Evolutionary conservation across 2,888 invertebrate species (phyloP).

Genomic region (Melipona beecheii): DNA sequence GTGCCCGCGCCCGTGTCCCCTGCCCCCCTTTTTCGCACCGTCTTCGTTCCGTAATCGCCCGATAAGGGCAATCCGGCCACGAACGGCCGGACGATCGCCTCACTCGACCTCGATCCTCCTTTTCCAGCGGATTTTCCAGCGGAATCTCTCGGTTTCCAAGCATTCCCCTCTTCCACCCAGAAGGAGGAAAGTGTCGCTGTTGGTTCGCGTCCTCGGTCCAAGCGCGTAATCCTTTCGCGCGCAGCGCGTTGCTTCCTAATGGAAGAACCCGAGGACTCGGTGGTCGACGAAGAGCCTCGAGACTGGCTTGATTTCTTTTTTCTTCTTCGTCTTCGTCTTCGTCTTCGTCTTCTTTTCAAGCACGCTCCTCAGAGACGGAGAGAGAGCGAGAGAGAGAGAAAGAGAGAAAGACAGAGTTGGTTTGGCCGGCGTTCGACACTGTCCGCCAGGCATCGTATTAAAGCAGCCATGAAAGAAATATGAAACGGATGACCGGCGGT

Average conservation of each 20-base stretch:
- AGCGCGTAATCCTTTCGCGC: background rate
- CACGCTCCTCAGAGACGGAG: background rate
- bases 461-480: constrained; percentile 59
- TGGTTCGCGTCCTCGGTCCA: background rate
- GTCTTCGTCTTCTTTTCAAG: background rate
- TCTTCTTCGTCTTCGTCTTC: background rate
- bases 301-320: background rate
- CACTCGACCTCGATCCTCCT: constrained; percentile 52
- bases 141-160: constrained; percentile 9
- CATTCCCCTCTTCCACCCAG: background rate
- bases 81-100: constrained; percentile 44
- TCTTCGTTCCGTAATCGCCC: constrained; percentile 72
- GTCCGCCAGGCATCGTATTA: constrained; percentile 15
- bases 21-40: background rate
- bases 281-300: background rate
- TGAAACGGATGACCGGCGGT: constrained; percentile 61
- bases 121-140: constrained; percentile 17
- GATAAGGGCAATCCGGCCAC: constrained; percentile 71
- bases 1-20: constrained; percentile 35
- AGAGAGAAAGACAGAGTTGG: too few species aligned
- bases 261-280: background rate
- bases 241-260: background rate
- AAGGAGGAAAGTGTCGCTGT: background rate
- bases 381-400: background rate
- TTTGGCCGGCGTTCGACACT: constrained; percentile 5